Conservation (phyloP, 2,797 vertebrate species). For the Typhlichthys eigenmanni region DNA sequence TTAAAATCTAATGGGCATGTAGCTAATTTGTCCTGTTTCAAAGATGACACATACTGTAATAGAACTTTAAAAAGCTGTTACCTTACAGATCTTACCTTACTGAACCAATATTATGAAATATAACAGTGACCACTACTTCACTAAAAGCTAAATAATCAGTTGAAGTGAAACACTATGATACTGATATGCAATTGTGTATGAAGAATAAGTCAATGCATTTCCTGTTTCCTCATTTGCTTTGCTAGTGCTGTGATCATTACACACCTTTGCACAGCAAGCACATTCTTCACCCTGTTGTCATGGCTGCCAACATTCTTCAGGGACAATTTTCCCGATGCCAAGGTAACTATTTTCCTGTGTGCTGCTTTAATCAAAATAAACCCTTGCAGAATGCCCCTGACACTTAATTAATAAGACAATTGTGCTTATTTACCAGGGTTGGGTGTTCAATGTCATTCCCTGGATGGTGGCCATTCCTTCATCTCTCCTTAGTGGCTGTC, state of each 20-base stretch:
- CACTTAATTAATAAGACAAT: too few species aligned
- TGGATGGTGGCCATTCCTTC: slow-evolving; percentile 93
- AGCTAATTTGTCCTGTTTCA: slow-evolving; percentile 26
- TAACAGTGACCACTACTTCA: too few species aligned
- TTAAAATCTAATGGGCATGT: slow-evolving; percentile 9
- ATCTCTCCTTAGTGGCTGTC: slow-evolving; percentile 88
- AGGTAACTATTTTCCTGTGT: slow-evolving; percentile 74
- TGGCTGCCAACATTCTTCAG: slow-evolving; percentile 97
- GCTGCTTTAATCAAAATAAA: background rate
- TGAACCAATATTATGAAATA: too few species aligned
- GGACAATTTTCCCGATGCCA: slow-evolving; percentile 89
- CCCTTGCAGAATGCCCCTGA: background rate
- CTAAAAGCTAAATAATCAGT: too few species aligned
- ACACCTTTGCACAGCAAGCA: slow-evolving; percentile 89
- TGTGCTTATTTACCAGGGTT: slow-evolving; percentile 79
- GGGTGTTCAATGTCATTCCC: slow-evolving; percentile 96
- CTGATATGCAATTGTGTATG: background rate
- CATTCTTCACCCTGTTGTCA: slow-evolving; percentile 93
- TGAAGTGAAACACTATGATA: background rate
- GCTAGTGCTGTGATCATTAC: slow-evolving; percentile 89
- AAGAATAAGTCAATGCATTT: slow-evolving; percentile 5
- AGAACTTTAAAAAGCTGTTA: too few species aligned
- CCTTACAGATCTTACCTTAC: too few species aligned
- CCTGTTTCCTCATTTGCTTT: slow-evolving; percentile 21
- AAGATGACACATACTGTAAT: slow-evolving; percentile 4